phyloP scores from a whole-genome alignment of 2,113 vertebrate species.

The Chionomys nivalis region DNA sequence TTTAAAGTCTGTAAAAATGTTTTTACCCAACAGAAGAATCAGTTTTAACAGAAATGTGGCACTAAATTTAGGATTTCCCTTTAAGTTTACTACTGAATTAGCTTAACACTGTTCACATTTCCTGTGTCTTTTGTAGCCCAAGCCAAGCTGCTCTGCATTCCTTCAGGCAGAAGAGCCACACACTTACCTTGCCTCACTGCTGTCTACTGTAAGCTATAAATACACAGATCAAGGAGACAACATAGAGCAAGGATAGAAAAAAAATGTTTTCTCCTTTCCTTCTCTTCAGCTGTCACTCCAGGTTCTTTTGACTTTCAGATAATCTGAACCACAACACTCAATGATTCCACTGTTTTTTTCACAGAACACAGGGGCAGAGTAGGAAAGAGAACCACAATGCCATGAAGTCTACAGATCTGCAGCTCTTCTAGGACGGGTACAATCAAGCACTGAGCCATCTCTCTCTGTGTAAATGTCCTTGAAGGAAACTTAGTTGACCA shows the following conservation, averaged over 20 bases:
- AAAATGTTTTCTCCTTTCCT: not conserved
- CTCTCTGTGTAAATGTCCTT: not conserved
- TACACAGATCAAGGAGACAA: not conserved
- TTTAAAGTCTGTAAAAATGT: not conserved
- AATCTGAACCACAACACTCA: not conserved
- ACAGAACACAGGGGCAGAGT: not conserved
- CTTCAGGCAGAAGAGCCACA: not conserved
- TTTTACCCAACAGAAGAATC: constrained; percentile 17
- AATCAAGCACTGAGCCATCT: not conserved
- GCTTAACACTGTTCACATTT: not conserved
- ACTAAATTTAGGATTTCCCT: constrained; percentile 11
- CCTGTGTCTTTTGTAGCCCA: not conserved
- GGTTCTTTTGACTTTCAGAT: not conserved
- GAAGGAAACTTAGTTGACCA: not conserved
- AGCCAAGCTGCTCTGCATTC: not conserved
- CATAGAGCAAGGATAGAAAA: not conserved
- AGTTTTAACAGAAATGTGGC: constrained; percentile 13
- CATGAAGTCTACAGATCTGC: not conserved
- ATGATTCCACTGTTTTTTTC: not conserved
- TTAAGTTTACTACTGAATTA: not conserved
- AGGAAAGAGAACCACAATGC: not conserved
- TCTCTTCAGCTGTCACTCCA: not conserved
- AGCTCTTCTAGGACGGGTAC: not conserved
- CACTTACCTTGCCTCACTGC: not conserved
- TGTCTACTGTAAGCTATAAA: not conserved